Conservation (phyloP, 2,113 vertebrate genomes). For the Burhinus oedicnemus region DNA sequence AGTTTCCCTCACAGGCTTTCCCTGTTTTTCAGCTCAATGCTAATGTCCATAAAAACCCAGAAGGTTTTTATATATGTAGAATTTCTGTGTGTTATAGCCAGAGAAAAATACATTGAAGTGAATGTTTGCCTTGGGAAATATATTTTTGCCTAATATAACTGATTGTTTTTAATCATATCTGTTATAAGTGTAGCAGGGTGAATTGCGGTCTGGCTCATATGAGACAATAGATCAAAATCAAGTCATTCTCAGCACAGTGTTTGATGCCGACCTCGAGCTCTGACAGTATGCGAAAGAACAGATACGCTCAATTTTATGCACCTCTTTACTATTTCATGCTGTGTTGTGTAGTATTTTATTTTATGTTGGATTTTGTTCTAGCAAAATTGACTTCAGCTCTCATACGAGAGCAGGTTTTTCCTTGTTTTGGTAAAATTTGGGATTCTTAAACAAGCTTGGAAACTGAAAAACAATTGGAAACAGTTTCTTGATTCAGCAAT, state of each 20-base stretch:
- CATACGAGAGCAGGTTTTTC: not conserved
- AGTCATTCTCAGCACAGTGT: not conserved
- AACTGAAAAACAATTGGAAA: not conserved
- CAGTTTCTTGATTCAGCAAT: not conserved
- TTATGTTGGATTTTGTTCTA: not conserved
- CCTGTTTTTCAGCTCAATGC: slow-evolving; percentile 14
- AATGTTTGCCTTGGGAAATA: slow-evolving; percentile 59
- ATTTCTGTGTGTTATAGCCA: slow-evolving; percentile 17
- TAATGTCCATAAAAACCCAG: slow-evolving; percentile 46
- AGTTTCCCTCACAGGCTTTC: not conserved
- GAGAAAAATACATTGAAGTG: not conserved
- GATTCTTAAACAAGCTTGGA: not conserved
- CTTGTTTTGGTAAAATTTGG: not conserved
- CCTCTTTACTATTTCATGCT: not conserved
- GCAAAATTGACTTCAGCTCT: not conserved
- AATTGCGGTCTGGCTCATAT: not conserved
- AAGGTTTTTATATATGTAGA: slow-evolving; percentile 21
- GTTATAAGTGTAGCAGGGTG: not conserved
- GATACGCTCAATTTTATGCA: slow-evolving; percentile 13
- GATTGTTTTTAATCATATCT: slow-evolving; percentile 62
- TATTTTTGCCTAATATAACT: slow-evolving; percentile 58
- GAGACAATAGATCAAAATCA: slow-evolving; percentile 46
- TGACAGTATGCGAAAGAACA: slow-evolving; percentile 2
- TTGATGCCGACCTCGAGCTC: not conserved
- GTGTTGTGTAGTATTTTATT: not conserved